Percentiles rank a stretch among this genome's conserved stretches.
Evolutionary conservation across 1,140 invertebrate species (phyloP).

Genomic region (Camponotus floridanus): DNA sequence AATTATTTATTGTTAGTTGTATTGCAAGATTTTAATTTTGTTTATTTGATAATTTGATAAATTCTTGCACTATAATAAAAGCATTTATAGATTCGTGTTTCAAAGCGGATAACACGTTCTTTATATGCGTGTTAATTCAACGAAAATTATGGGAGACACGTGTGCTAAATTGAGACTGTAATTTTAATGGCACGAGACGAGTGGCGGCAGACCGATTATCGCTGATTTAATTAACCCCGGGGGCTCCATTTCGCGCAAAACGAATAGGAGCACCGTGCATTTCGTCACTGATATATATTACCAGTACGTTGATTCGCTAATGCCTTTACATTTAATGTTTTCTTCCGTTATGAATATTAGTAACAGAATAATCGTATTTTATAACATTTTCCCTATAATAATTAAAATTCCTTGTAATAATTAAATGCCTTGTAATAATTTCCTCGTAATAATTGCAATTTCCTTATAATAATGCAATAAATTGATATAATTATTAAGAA

Average conservation of each 20-base stretch:
- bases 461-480: background rate
- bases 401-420: background rate
- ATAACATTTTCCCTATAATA: background rate
- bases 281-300: constrained; percentile 37
- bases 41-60: background rate
- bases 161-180: constrained; percentile 74
- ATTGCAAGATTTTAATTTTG: background rate
- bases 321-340: background rate
- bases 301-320: constrained; percentile 28
- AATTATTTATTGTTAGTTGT: background rate
- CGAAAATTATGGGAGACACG: constrained; percentile 72
- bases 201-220: constrained; percentile 49
- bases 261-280: constrained; percentile 5
- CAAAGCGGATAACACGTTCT: constrained; percentile 44
- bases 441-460: background rate
- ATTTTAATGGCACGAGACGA: constrained; percentile 70
- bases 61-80: background rate
- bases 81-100: constrained; percentile 1
- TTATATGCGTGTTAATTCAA: constrained; percentile 66
- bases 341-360: background rate
- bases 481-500: background rate
- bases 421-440: background rate
- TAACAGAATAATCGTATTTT: background rate
- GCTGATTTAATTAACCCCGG: constrained; percentile 76
- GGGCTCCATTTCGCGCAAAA: constrained; percentile 66